Base-by-base conservation (phyloP, 2,113 vertebrate species). In the Mola mola region DNA sequence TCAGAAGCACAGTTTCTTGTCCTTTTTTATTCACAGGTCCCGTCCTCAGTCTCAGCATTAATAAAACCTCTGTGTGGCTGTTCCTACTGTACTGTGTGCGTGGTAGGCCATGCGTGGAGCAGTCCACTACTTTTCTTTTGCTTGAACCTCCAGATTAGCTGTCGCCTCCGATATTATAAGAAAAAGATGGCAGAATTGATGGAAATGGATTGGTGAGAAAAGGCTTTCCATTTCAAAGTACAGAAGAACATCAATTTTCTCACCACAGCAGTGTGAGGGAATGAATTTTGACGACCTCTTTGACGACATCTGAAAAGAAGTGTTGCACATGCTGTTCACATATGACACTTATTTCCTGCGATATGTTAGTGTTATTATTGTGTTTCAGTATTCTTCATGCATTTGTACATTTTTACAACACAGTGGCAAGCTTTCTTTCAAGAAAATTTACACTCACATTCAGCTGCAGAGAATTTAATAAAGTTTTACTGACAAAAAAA, bases 121-220 rank as follows among this genome's bases (percentile, higher is more conserved):
- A 47, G 67, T 66, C 63, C 67, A 76, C 83, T 77, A 67, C 69
- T 73, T 31, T 66, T 55, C 55, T 63, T n/a, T 66, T 41, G 15
- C 67, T 46, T 44, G 36, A 55, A 48, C 66, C 46, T 73, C 20
- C 25, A 83, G 76, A 82, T 81, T 77, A 91, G 79, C 71, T 83
- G 83, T 86, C 77, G 1, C 50, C 47, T 74, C 43, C 51, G 83
- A 84, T 87, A 51, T 66, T 55, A 64, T 79, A 64, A 76, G 77
- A 78, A 79, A 69, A 43, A 62, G 59, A 82, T 56, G 47, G 50
- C 55, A 69, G 66, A 72, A 86, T 85, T 63, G 63, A 80, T 81
- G 61, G 24, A 33, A 67, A 63, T 61, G 42, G 51, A 67, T 66
- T 21, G 33, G 40, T 37, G 53, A 21, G 61, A 61, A 13, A 38